Evolutionary conservation across 2,797 vertebrate species (phyloP).

Genomic region (Vireo griseus): DNA sequence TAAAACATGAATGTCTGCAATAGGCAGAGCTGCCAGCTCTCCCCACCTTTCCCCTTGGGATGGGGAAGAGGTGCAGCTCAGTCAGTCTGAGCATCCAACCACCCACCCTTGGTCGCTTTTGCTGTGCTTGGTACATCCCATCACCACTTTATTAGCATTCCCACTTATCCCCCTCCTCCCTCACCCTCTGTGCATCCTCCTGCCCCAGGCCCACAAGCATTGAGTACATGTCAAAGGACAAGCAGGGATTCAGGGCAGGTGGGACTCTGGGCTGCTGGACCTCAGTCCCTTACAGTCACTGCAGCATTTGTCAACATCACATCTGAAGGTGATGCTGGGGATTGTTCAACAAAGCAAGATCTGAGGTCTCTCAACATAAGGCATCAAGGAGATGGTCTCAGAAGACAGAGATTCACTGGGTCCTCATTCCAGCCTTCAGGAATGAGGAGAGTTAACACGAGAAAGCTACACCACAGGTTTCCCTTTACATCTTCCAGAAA

Average conservation of each 20-base stretch:
- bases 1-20: background rate
- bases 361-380: background rate
- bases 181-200: background rate
- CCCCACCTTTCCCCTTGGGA: accelerated
- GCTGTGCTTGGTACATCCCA: background rate
- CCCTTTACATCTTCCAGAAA: background rate
- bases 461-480: background rate
- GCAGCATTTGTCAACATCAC: accelerated
- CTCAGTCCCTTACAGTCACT: accelerated
- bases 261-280: background rate
- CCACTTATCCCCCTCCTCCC: background rate
- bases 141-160: background rate
- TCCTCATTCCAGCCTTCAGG: background rate
- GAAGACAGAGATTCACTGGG: background rate
- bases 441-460: background rate
- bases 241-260: background rate
- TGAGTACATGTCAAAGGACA: background rate
- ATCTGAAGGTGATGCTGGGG: background rate
- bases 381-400: accelerated
- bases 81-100: background rate
- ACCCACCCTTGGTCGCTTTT: accelerated
- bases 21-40: background rate
- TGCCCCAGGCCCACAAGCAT: accelerated
- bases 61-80: background rate
- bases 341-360: background rate